Percentiles rank a stretch among this genome's conserved stretches.
These are phyloP conservation scores for Leucopsar rothschildi DNA, from an alignment of 2,113 vertebrate genomes.

Conservation along the genomic window DNA sequence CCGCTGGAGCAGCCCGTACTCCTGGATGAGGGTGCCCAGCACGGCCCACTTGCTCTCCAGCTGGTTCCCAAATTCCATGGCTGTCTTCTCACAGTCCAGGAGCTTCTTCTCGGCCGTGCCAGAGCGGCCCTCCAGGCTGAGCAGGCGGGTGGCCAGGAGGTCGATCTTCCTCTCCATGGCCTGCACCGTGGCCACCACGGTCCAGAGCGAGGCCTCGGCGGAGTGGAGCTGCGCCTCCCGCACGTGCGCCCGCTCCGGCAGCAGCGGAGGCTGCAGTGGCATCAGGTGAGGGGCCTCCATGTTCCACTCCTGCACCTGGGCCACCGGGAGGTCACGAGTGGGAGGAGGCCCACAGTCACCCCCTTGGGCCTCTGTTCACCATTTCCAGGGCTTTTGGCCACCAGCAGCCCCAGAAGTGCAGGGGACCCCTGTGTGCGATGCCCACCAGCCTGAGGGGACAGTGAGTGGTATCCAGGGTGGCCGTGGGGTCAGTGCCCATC, in stretches of 20 bases:
- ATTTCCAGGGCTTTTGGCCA: rapidly evolving
- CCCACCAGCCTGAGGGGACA: rapidly evolving
- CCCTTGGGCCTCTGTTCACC: rapidly evolving
- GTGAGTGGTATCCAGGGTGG: background rate
- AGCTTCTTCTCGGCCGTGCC: slow-evolving; percentile 76
- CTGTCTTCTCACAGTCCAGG: slow-evolving; percentile 72
- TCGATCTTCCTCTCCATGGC: slow-evolving; percentile 78
- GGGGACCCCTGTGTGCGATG: rapidly evolving
- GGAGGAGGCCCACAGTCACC: background rate
- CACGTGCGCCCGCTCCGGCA: slow-evolving; percentile 62
- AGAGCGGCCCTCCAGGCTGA: slow-evolving; percentile 71
- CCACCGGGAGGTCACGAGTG: background rate
- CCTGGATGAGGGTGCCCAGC: slow-evolving; percentile 75
- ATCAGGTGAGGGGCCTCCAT: slow-evolving; percentile 68
- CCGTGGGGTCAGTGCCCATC: background rate
- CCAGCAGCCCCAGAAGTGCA: background rate
- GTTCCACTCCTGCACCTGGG: slow-evolving; percentile 77
- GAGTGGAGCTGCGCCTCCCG: slow-evolving; percentile 73
- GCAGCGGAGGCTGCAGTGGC: slow-evolving; percentile 70
- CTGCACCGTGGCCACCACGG: slow-evolving; percentile 76
- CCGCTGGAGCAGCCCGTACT: slow-evolving; percentile 74
- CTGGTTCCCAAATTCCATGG: slow-evolving; percentile 71
- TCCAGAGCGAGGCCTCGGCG: slow-evolving; percentile 77
- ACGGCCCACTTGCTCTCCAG: slow-evolving; percentile 76
- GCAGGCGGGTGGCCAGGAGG: slow-evolving; percentile 72